A percentile compares a stretch with the other conserved stretches of the same genome.
These are phyloP conservation scores for Misgurnus anguillicaudatus DNA, from an alignment of 2,113 vertebrate genomes.

Conservation along the genomic window DNA sequence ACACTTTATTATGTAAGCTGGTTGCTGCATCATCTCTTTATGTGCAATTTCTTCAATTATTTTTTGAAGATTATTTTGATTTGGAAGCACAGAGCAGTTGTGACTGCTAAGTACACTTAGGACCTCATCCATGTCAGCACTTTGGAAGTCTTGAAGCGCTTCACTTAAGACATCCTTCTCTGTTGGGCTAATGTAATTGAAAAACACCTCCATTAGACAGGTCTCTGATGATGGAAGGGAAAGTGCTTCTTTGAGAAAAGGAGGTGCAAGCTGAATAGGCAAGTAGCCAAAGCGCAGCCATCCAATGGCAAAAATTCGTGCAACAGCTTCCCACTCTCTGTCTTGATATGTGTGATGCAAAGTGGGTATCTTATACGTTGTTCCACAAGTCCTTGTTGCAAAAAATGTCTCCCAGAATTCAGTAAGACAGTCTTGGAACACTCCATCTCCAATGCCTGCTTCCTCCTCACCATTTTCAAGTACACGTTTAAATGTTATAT, in stretches of 20 bases:
- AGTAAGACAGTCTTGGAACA: constrained; percentile 42
- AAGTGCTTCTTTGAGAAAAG: constrained; percentile 43
- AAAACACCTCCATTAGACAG: constrained; percentile 41
- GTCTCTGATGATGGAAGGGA: constrained; percentile 15
- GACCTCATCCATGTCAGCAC: constrained; percentile 33
- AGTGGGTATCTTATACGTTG: constrained; percentile 43
- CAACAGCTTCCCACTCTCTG: constrained; percentile 39
- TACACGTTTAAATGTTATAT: constrained; percentile 29
- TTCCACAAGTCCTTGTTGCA: constrained; percentile 43
- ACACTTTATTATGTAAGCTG: neutral
- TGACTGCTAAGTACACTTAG: neutral
- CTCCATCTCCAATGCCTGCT: constrained; percentile 27
- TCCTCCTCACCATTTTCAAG: constrained; percentile 36
- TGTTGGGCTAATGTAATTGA: constrained; percentile 37
- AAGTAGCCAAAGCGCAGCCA: constrained; percentile 38
- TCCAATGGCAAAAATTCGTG: constrained; percentile 30
- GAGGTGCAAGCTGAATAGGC: constrained; percentile 37
- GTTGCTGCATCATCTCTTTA: neutral
- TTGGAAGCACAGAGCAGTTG: neutral
- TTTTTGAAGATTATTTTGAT: neutral
- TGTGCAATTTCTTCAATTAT: neutral
- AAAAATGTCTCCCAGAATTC: constrained; percentile 44
- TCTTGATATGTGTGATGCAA: constrained; percentile 43
- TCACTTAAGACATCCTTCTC: constrained; percentile 46
- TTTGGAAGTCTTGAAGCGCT: constrained; percentile 33